These are phyloP conservation scores for Lateolabrax maculatus DNA, from an alignment of 2,797 vertebrate genomes.

Conservation along the genomic window DNA sequence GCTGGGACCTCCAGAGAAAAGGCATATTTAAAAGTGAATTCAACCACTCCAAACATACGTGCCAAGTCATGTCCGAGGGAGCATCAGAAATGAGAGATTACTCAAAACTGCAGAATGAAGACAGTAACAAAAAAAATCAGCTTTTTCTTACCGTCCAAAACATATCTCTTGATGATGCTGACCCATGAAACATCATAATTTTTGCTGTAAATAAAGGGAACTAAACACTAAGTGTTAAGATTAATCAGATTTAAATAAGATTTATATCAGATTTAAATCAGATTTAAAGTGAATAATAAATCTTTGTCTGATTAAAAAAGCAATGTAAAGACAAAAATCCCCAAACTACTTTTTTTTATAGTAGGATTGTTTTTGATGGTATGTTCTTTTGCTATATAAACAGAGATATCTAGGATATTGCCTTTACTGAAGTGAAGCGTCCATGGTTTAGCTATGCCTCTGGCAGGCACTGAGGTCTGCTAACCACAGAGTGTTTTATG, in stretches of 20 bases:
- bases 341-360: background rate
- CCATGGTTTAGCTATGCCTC: slow-evolving; percentile 58
- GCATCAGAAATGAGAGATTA: slow-evolving; percentile 48
- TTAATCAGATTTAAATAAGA: slow-evolving; percentile 6
- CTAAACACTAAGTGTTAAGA: background rate
- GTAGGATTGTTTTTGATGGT: slow-evolving; percentile 34
- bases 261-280: too few species aligned
- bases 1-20: slow-evolving; percentile 78
- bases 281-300: background rate
- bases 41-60: slow-evolving; percentile 62
- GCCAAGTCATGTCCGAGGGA: slow-evolving; percentile 55
- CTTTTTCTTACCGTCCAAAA: background rate
- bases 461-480: slow-evolving; percentile 68
- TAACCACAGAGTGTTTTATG: slow-evolving; percentile 76
- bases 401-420: slow-evolving; percentile 67
- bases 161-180: slow-evolving; percentile 4
- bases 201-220: background rate
- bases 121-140: slow-evolving; percentile 4
- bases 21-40: slow-evolving; percentile 83
- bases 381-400: slow-evolving; percentile 46
- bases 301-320: slow-evolving; percentile 2
- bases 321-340: slow-evolving; percentile 10
- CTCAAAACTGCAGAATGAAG: slow-evolving; percentile 34
- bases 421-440: slow-evolving; percentile 56
- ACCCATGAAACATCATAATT: background rate